phyloP scores from a whole-genome alignment of 2,113 vertebrate species.

The Malurus elegans region DNA sequence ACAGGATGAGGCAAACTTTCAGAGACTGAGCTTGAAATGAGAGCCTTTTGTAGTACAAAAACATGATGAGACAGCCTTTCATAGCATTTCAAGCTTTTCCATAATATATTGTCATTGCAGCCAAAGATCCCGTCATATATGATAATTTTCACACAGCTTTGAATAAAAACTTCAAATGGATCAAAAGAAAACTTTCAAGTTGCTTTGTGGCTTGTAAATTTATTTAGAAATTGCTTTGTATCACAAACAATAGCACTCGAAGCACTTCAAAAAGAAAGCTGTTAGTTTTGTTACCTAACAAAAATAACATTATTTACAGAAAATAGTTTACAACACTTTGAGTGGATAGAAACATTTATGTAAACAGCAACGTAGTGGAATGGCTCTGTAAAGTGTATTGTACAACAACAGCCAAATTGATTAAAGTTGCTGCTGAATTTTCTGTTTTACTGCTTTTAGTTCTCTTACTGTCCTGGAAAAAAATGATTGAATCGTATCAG shows the following conservation, averaged over 20 bases:
- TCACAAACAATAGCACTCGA: slow-evolving; percentile 16
- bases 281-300: background rate
- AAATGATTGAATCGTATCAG: background rate
- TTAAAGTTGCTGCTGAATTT: background rate
- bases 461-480: background rate
- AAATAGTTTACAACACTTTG: slow-evolving; percentile 1
- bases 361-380: slow-evolving; percentile 1
- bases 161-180: slow-evolving; percentile 31
- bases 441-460: background rate
- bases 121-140: slow-evolving; percentile 34
- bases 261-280: slow-evolving; percentile 32
- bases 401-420: background rate
- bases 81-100: slow-evolving; percentile 57
- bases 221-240: slow-evolving; percentile 41
- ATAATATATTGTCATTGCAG: slow-evolving; percentile 18
- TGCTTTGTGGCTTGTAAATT: slow-evolving; percentile 30
- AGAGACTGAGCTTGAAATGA: slow-evolving; percentile 19
- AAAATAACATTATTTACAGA: background rate
- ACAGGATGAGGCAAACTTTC: slow-evolving; percentile 50
- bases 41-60: slow-evolving; percentile 65
- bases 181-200: slow-evolving; percentile 53
- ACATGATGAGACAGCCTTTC: slow-evolving; percentile 47
- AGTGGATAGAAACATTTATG: slow-evolving; percentile 1
- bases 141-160: slow-evolving; percentile 49
- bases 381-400: background rate